phyloP scores from a whole-genome alignment of 1,140 invertebrate genomes.

The Ceratitis capitata region DNA sequence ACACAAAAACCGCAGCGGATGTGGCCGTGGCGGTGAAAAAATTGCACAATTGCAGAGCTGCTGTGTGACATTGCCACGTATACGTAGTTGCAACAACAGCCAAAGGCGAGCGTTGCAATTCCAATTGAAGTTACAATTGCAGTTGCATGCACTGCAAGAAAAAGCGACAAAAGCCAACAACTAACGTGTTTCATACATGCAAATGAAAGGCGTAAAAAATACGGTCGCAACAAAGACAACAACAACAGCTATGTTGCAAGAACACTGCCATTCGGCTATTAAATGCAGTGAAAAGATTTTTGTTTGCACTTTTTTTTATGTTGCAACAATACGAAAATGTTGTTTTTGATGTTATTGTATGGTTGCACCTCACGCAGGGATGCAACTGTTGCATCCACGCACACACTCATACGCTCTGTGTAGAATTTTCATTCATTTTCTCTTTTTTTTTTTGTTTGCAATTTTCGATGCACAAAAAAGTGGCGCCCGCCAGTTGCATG shows the following conservation, averaged over 20 bases:
- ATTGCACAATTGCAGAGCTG: background rate
- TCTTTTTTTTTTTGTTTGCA: background rate
- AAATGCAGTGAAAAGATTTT: constrained; percentile 10
- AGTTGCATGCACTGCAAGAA: constrained; percentile 7
- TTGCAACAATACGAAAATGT: background rate
- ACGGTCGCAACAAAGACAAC: background rate
- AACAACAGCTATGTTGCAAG: too few relatives aligned
- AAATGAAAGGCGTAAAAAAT: background rate
- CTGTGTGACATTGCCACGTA: constrained; percentile 2
- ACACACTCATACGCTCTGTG: background rate
- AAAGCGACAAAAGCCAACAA: background rate
- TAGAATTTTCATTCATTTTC: background rate
- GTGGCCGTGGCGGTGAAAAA: background rate
- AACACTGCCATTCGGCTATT: background rate
- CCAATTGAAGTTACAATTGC: constrained; percentile 6
- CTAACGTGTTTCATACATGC: background rate
- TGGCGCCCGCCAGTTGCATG: background rate
- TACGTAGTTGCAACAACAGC: constrained; percentile 15
- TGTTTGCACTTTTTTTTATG: constrained; percentile 1
- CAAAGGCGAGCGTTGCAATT: background rate
- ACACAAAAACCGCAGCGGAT: constrained; percentile 29
- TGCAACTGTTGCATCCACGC: constrained; percentile 29
- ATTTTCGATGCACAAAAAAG: background rate
- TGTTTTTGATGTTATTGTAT: background rate
- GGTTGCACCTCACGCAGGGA: constrained; percentile 28